Evolutionary conservation across 2,888 invertebrate genomes (phyloP).

Genomic region (Hylaea fasciaria): DNA sequence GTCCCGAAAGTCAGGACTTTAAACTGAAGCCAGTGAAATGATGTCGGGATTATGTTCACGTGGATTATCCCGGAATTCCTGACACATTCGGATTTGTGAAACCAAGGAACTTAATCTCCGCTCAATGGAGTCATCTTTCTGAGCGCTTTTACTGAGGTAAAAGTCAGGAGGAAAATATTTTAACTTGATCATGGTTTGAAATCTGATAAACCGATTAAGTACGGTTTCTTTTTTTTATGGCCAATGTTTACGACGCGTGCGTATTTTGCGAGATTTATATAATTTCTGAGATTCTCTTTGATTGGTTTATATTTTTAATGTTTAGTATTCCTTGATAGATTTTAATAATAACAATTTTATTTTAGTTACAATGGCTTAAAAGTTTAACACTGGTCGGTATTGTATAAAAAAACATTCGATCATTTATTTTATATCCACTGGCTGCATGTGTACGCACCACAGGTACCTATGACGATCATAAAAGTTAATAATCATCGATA

Average conservation of each 20-base stretch:
- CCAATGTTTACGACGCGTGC: no score
- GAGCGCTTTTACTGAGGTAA: conserved; percentile 8
- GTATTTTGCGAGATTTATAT: no score
- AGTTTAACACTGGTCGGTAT: no score
- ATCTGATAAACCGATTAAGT: no score
- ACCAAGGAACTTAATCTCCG: conserved; percentile 25
- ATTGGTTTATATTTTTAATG: no score
- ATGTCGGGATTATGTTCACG: conserved; percentile 26
- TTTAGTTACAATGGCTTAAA: no score
- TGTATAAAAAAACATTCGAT: no score
- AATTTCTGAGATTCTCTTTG: no score
- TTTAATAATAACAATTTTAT: no score
- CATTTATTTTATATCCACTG: background rate
- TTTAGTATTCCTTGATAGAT: no score
- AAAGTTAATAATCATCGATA: conserved; percentile 62
- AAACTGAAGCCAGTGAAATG: conserved; percentile 20
- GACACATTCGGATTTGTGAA: conserved; percentile 28
- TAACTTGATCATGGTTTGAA: background rate
- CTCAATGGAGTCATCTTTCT: conserved; percentile 20
- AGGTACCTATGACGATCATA: conserved; percentile 51
- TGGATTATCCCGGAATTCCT: conserved; percentile 25
- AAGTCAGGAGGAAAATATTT: background rate
- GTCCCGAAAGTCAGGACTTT: conserved; percentile 10
- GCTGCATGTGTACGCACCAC: conserved; percentile 18
- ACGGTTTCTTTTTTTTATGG: no score